Evolutionary conservation across 2,113 vertebrate genomes (phyloP).

Genomic region (Zosterops pallidus): DNA sequence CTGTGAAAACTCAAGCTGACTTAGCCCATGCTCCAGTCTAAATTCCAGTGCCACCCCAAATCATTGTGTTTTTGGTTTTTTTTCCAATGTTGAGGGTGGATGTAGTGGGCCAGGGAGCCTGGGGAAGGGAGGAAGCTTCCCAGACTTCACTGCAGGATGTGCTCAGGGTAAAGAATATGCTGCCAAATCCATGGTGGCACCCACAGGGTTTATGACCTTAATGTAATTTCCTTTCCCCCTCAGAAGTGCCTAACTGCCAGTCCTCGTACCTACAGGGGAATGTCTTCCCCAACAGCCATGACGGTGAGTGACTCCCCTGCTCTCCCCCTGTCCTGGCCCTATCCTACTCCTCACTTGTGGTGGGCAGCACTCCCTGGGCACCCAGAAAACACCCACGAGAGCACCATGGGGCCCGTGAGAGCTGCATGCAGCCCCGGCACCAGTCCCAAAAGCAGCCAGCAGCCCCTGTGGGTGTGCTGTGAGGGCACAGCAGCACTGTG

Average conservation of each 20-base stretch:
- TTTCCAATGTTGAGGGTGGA: background rate
- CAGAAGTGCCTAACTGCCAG: slow-evolving; percentile 98
- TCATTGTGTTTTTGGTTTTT: background rate
- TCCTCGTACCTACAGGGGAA: slow-evolving; percentile 86
- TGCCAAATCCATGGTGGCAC: background rate
- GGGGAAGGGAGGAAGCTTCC: too few species aligned
- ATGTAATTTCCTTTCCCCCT: background rate
- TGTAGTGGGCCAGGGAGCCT: rapidly evolving
- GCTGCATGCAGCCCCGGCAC: rapidly evolving
- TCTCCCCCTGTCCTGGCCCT: rapidly evolving
- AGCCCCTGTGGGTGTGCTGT: rapidly evolving
- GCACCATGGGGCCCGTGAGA: rapidly evolving
- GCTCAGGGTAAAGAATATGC: rapidly evolving
- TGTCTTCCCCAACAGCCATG: slow-evolving; percentile 87
- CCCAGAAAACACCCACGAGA: rapidly evolving
- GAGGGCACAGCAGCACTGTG: rapidly evolving
- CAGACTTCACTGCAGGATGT: rapidly evolving
- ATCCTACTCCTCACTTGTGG: rapidly evolving
- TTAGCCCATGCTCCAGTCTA: background rate
- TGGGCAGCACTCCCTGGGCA: background rate
- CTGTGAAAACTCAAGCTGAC: background rate
- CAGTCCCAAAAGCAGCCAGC: background rate
- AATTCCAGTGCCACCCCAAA: background rate
- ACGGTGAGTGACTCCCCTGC: slow-evolving; percentile 75
- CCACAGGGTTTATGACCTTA: rapidly evolving